A percentile compares a stretch with the other conserved stretches of the same genome.
Conservation (phyloP, 53 echinoderm and acorn worm genomes). For the Crossaster papposus region DNA sequence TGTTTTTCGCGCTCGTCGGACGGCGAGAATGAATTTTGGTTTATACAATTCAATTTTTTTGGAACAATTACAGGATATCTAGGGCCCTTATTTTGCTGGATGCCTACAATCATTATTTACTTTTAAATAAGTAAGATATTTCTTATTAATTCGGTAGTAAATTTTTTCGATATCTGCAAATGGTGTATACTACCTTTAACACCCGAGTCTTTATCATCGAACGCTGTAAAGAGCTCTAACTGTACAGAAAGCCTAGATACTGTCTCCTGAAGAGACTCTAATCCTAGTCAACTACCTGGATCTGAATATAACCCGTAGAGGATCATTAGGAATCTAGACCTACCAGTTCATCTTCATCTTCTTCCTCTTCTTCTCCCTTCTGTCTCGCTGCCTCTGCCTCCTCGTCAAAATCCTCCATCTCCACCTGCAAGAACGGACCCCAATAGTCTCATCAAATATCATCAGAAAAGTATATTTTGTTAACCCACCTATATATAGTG, state of each 20-base stretch:
- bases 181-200: too few relatives aligned
- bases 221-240: not conserved
- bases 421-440: slow-evolving; percentile 67
- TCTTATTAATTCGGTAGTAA: too few relatives aligned
- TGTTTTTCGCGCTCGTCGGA: too few relatives aligned
- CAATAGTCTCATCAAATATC: not conserved
- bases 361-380: slow-evolving; percentile 58
- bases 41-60: too few relatives aligned
- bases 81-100: too few relatives aligned
- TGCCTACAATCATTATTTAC: too few relatives aligned
- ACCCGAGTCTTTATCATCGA: not conserved
- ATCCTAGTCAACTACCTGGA: not conserved
- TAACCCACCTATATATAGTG: too few relatives aligned
- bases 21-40: too few relatives aligned
- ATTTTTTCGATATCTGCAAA: too few relatives aligned
- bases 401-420: slow-evolving; percentile 95
- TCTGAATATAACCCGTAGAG: not conserved
- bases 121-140: too few relatives aligned
- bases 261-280: not conserved
- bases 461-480: not conserved
- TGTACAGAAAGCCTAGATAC: not conserved
- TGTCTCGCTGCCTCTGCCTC: slow-evolving; percentile 61
- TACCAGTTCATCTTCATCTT: slow-evolving; percentile 67
- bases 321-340: slow-evolving; percentile 10
- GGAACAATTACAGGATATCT: too few relatives aligned